Percentiles rank a stretch among this genome's conserved stretches.
phyloP scores from a whole-genome alignment of 1,140 invertebrate species.

The Zeugodacus cucurbitae region DNA sequence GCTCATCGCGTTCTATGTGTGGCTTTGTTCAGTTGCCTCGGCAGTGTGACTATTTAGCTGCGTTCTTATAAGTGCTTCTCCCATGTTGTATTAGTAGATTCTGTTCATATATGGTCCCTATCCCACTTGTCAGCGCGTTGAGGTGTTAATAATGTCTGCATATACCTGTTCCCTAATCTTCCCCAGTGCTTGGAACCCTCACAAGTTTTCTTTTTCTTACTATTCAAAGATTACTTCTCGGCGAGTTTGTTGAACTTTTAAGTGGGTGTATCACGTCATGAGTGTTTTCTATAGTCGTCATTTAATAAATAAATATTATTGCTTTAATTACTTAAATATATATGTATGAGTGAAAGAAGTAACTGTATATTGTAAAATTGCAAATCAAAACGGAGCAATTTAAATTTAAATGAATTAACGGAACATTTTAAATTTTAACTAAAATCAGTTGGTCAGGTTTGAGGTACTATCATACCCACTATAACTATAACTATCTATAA shows the following conservation, averaged over 20 bases:
- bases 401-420: not conserved
- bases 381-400: not conserved
- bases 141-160: slow-evolving; percentile 29
- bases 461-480: too few relatives aligned
- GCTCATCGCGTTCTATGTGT: not conserved
- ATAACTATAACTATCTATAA: not conserved
- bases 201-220: slow-evolving; percentile 1
- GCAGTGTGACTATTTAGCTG: not conserved
- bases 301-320: slow-evolving; percentile 11
- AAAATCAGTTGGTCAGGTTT: too few relatives aligned
- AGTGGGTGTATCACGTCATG: not conserved
- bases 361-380: not conserved
- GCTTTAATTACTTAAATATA: not conserved
- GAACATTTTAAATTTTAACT: not conserved
- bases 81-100: not conserved
- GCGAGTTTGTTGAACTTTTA: slow-evolving; percentile 11
- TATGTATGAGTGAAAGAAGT: not conserved
- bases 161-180: not conserved
- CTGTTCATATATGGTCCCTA: not conserved
- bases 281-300: slow-evolving; percentile 17
- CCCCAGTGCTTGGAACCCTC: not conserved
- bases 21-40: not conserved
- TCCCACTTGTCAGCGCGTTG: not conserved
- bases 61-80: not conserved
- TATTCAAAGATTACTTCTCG: not conserved